These are phyloP conservation scores for Brachionus asplanchnoidis DNA, from an alignment of 1,140 invertebrate genomes.

Conservation along the genomic window DNA sequence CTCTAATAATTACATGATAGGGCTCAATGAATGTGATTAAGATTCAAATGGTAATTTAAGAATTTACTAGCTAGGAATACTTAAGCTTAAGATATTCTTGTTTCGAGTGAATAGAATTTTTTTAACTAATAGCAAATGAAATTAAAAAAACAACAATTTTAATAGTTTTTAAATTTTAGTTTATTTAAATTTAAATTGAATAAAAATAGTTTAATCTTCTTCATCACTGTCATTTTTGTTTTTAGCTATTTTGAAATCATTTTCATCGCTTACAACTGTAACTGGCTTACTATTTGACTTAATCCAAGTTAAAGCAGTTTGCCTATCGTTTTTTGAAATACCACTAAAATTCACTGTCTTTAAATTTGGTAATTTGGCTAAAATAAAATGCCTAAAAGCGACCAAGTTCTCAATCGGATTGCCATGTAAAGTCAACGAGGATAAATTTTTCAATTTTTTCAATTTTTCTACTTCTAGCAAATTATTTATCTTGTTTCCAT, in stretches of 20 bases:
- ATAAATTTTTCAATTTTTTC: background rate
- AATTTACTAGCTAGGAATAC: too few relatives aligned
- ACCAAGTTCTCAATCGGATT: slow-evolving; percentile 33
- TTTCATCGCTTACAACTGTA: background rate
- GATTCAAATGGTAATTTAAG: too few relatives aligned
- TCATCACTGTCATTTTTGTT: slow-evolving; percentile 14
- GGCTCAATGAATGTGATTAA: too few relatives aligned
- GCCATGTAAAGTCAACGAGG: background rate
- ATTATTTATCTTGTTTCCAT: slow-evolving; percentile 26
- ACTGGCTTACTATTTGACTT: slow-evolving; percentile 37
- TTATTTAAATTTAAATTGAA: background rate
- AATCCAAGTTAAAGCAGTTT: slow-evolving; percentile 5
- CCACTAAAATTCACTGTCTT: slow-evolving; percentile 27
- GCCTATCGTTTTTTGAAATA: slow-evolving; percentile 17
- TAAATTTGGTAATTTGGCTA: background rate
- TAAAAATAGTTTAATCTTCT: background rate
- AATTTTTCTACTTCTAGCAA: slow-evolving; percentile 13
- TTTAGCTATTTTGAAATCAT: background rate
- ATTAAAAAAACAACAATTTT: background rate
- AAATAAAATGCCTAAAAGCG: slow-evolving; percentile 22
- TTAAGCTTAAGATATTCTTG: too few relatives aligned
- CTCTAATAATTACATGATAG: too few relatives aligned
- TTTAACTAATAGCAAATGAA: too few relatives aligned
- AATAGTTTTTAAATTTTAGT: background rate
- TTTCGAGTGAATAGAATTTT: too few relatives aligned